Evolutionary conservation across 2,888 invertebrate species (phyloP), one percentile per base, ranked within the genome.

Genomic region (Synergus itoensis): DNA sequence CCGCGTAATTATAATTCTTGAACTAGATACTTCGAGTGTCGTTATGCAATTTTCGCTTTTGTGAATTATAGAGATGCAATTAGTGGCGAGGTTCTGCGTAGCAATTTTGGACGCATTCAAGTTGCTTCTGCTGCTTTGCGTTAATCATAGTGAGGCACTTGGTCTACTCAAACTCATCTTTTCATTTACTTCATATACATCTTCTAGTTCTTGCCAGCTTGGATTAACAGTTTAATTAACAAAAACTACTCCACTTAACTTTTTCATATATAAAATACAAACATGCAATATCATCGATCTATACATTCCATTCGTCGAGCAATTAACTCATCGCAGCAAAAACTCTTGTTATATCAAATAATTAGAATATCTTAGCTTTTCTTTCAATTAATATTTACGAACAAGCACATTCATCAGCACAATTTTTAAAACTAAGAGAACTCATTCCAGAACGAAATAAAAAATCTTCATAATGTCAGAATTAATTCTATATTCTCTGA

Each of bases 21-120:
- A 48, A 48, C 45, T 73, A 73, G 9, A 48, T 36, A 53, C 36
- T 9, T 28, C 48, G 28, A 48, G 69, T 36, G n/a, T 73, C 69
- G 36, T 48, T 48, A 36, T 16, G 48, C 36, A 12, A 73, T 53
- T 53, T 53, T 53, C 73, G n/a, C 53, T 73, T 12, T 36, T 36
- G n/a, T 73, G 36, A n/a, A 53, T 40, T 16, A 18, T 11, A 40
- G 36, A 53, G 36, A 73, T 73, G 73, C n/a, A 73, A 73, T 73
- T 53, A 48, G 53, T 53, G 36, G 7, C 16, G 36, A 36, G n/a
- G 18, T 5, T 5, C 53, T 73, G 73, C 53, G 48, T 53, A n/a
- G 73, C 36, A 53, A 40, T 40, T 73, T 53, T 53, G 5, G 53
- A 36, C 0, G 36, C 14, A 36, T 28, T 7, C 45, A 48, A 69